These are phyloP conservation scores for Gorsachius magnificus DNA, from an alignment of 2,797 vertebrate species.

Conservation along the genomic window DNA sequence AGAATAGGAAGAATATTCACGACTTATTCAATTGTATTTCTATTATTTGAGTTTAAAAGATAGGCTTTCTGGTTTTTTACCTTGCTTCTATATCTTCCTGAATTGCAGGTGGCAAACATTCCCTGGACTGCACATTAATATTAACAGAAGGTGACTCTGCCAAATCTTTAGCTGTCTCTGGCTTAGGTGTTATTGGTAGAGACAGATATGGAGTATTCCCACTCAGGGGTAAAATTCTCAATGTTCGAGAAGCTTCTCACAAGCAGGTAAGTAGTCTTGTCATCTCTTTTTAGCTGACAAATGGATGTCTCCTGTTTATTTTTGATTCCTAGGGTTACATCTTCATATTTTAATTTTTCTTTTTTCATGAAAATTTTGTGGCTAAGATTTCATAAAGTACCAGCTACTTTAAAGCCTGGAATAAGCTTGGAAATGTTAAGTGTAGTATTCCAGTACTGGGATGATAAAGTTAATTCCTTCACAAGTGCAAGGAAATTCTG, in stretches of 20 bases:
- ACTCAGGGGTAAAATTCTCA: constrained; percentile 90
- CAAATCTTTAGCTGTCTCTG: constrained; percentile 89
- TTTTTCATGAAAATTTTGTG: not conserved
- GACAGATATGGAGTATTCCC: constrained; percentile 91
- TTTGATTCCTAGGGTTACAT: not conserved
- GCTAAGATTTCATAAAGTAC: not conserved
- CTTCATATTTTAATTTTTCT: not conserved
- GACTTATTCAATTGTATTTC: not conserved
- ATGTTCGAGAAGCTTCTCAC: constrained; percentile 90
- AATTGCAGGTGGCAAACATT: constrained; percentile 92
- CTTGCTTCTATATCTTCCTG: not conserved
- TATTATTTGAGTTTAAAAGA: not conserved
- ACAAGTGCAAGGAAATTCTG: not conserved
- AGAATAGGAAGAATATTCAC: not conserved
- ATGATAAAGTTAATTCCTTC: not conserved
- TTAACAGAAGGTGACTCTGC: constrained; percentile 91
- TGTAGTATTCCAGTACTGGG: not conserved
- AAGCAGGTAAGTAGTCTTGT: constrained; percentile 80
- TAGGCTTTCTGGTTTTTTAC: not conserved
- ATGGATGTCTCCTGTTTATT: not conserved
- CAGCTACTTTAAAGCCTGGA: not conserved
- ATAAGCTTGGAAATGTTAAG: not conserved
- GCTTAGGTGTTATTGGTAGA: constrained; percentile 87
- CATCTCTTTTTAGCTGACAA: not conserved
- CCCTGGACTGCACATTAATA: constrained; percentile 92